phyloP scores from a whole-genome alignment of 2,113 vertebrate species.

The Phoenicopterus ruber region DNA sequence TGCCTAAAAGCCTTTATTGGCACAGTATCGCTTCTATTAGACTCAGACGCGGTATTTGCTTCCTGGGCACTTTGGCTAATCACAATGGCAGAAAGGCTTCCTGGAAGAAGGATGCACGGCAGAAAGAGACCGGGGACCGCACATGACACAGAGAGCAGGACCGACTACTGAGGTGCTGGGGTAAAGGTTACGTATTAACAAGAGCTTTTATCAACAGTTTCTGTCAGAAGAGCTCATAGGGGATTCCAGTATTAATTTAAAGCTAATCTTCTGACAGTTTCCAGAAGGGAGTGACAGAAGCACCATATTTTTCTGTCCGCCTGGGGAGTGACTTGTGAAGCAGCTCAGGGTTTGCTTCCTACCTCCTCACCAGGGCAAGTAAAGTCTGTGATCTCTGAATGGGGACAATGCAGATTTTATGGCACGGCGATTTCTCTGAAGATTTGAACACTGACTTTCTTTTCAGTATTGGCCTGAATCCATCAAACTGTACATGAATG shows the following conservation, averaged over 20 bases:
- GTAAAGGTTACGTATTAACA: background rate
- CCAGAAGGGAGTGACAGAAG: background rate
- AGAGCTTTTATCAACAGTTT: background rate
- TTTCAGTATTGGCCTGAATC: constrained; percentile 7
- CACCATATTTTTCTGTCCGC: background rate
- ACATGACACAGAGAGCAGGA: background rate
- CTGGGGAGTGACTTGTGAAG: background rate
- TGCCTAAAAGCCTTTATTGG: background rate
- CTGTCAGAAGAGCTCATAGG: background rate
- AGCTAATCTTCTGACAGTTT: background rate
- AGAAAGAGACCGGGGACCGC: background rate
- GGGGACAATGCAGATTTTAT: background rate
- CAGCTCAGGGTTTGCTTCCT: background rate
- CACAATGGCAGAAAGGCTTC: background rate
- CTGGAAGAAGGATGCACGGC: background rate
- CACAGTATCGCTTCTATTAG: background rate
- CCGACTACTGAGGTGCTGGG: background rate
- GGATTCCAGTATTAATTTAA: background rate
- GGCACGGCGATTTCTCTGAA: background rate
- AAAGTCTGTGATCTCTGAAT: background rate
- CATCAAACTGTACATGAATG: background rate
- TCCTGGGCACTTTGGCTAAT: background rate
- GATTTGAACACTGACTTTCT: constrained; percentile 2
- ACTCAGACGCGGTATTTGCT: background rate
- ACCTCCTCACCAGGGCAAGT: background rate